Evolutionary conservation across 1,140 invertebrate genomes (phyloP).

Genomic region (Megathymus violae): DNA sequence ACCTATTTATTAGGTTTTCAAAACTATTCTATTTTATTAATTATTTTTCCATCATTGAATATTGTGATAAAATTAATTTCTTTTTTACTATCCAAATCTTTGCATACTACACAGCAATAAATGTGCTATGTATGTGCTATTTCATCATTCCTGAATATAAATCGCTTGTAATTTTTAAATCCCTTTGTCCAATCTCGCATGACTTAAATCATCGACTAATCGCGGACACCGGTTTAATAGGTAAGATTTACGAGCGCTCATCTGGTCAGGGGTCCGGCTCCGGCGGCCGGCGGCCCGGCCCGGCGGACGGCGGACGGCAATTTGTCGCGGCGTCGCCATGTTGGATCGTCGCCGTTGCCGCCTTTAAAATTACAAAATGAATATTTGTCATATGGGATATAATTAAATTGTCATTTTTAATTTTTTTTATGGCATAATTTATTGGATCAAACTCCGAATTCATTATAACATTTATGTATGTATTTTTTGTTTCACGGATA

Average conservation of each 20-base stretch:
- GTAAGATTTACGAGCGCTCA: constrained; percentile 73
- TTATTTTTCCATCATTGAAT: no score
- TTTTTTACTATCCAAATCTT: no score
- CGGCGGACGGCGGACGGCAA: constrained; percentile 50
- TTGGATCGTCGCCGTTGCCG: constrained; percentile 39
- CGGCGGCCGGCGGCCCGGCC: no score
- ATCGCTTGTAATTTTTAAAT: not conserved
- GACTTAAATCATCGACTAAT: constrained; percentile 33
- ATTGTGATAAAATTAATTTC: no score
- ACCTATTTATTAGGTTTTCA: no score
- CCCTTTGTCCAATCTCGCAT: constrained; percentile 20
- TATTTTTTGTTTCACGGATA: no score
- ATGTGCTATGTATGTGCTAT: not conserved
- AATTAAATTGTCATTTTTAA: not conserved
- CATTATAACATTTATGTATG: no score
- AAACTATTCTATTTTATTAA: no score
- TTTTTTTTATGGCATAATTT: not conserved
- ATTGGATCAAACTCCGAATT: no score
- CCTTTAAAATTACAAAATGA: constrained; percentile 37
- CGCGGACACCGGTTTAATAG: constrained; percentile 61
- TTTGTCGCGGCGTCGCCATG: constrained; percentile 56
- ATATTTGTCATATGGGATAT: constrained; percentile 5
- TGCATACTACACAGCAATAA: no score
- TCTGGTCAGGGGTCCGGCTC: constrained; percentile 63
- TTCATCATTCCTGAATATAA: not conserved